Evolutionary conservation across 2,113 vertebrate genomes (phyloP).

Genomic region (Cebidichthys violaceus): DNA sequence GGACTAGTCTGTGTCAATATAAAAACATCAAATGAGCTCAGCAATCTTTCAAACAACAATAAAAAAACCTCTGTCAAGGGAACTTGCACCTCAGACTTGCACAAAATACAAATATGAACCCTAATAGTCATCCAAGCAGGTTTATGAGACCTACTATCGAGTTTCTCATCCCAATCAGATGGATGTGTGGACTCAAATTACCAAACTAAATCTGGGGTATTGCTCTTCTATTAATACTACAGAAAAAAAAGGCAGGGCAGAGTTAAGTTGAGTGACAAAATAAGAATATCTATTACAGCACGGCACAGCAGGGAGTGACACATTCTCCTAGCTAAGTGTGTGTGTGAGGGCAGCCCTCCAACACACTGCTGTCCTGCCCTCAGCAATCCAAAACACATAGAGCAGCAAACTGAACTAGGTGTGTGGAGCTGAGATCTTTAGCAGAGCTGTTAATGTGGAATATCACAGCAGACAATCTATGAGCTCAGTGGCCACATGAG

Average conservation of each 20-base stretch:
- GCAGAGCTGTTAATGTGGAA: background rate
- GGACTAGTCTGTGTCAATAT: background rate
- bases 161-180: constrained; percentile 46
- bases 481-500: background rate
- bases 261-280: constrained; percentile 61
- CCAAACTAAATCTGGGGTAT: constrained; percentile 57
- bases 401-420: background rate
- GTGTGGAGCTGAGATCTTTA: background rate
- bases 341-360: constrained; percentile 20
- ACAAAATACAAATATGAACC: constrained; percentile 32
- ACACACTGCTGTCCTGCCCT: constrained; percentile 17
- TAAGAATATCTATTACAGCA: constrained; percentile 47
- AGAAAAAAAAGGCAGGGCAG: constrained; percentile 39
- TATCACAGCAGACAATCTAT: background rate
- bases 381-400: constrained; percentile 10
- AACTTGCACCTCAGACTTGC: constrained; percentile 25
- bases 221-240: constrained; percentile 72
- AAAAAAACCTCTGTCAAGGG: background rate
- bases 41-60: background rate
- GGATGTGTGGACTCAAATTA: constrained; percentile 54
- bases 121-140: constrained; percentile 35
- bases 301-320: constrained; percentile 39
- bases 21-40: constrained; percentile 4
- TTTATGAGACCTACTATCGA: constrained; percentile 46
- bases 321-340: constrained; percentile 37